Percentiles rank a stretch among this genome's conserved stretches.
Conservation (phyloP, 2,113 vertebrate species). For the Xyrauchen texanus region DNA sequence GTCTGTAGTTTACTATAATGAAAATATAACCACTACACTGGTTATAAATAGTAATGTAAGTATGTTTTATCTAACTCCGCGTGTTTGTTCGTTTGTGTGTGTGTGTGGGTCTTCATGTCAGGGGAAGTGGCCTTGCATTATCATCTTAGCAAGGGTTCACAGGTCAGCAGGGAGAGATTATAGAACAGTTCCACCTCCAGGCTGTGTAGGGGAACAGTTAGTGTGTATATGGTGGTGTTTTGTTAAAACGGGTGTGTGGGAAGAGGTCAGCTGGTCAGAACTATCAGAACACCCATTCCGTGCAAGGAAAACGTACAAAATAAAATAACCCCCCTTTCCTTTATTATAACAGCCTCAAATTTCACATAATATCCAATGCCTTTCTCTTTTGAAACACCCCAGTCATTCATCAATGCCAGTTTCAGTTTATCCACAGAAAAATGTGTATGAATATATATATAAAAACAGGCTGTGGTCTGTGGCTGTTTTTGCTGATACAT, state of each 20-base stretch:
- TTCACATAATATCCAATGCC: constrained; percentile 19
- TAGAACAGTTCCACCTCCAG: constrained; percentile 56
- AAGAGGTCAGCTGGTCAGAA: constrained; percentile 48
- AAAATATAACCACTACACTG: no score
- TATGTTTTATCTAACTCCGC: no score
- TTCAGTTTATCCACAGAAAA: constrained; percentile 34
- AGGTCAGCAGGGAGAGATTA: constrained; percentile 54
- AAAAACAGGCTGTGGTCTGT: background rate
- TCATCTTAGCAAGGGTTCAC: constrained; percentile 64
- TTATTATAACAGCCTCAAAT: constrained; percentile 21
- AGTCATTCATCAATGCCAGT: constrained; percentile 35
- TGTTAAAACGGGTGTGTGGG: constrained; percentile 35
- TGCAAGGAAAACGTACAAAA: background rate
- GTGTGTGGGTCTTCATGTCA: constrained; percentile 32
- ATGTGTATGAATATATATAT: background rate
- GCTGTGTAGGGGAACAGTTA: constrained; percentile 42
- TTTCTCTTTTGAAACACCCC: background rate
- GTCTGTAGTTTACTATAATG: no score
- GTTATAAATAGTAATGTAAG: no score
- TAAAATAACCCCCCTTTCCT: constrained; percentile 3
- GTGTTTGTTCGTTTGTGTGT: constrained; percentile 2
- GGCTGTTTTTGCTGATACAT: constrained; percentile 8
- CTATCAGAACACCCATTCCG: background rate
- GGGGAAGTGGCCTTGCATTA: constrained; percentile 64
- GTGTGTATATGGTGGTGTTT: constrained; percentile 17